Evolutionary conservation across 2,797 vertebrate genomes (phyloP).

Genomic region (Chiropotes sagulatus): DNA sequence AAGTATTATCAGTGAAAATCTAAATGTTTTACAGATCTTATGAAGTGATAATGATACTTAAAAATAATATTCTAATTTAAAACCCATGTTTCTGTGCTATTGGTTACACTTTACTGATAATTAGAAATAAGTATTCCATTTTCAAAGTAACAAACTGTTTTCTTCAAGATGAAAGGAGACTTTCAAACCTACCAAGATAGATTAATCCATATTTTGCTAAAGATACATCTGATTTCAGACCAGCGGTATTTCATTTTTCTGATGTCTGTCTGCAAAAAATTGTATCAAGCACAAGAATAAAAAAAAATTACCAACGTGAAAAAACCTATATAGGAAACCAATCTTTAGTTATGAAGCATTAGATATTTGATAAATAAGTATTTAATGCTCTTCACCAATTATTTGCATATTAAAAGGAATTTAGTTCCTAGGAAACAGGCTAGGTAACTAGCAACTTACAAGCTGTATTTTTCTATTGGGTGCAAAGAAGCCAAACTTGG

Average conservation of each 20-base stretch:
- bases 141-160: neutral
- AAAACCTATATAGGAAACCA: neutral
- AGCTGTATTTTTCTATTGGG: neutral
- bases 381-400: neutral
- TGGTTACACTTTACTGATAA: neutral
- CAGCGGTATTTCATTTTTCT: neutral
- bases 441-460: neutral
- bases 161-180: neutral
- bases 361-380: neutral
- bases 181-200: neutral
- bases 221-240: neutral
- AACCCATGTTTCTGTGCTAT: neutral
- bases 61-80: neutral
- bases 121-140: neutral
- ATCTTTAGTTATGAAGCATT: neutral
- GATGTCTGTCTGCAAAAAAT: neutral
- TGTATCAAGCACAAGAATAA: neutral
- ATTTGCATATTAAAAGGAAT: slow-evolving; percentile 21
- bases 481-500: neutral
- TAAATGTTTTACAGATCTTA: neutral
- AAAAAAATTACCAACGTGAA: neutral
- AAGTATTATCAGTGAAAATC: neutral
- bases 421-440: neutral
- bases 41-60: neutral
- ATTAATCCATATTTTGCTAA: neutral